phyloP scores from a whole-genome alignment of 1,140 invertebrate species.

The Copidosoma floridanum region DNA sequence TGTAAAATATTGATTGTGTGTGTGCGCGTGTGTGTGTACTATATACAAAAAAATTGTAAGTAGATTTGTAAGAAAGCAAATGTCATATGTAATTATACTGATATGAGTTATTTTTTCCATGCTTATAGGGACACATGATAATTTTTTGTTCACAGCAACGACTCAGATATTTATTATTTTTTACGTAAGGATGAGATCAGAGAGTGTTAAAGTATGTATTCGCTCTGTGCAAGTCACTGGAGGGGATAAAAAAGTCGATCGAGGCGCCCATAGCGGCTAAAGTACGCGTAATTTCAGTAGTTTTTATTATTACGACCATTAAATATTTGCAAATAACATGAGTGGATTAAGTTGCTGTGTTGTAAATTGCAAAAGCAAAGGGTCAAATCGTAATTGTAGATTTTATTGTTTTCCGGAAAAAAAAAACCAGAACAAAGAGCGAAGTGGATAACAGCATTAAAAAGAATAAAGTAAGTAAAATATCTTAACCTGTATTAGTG shows the following conservation, averaged over 20 bases:
- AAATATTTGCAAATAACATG: constrained; percentile 1
- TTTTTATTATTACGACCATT: no score
- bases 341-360: background rate
- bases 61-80: no score
- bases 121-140: no score
- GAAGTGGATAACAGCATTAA: constrained; percentile 2
- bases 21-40: no score
- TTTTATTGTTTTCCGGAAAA: constrained; percentile 1
- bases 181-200: no score
- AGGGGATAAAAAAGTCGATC: background rate
- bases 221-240: background rate
- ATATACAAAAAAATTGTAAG: no score
- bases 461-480: background rate
- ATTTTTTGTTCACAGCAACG: no score
- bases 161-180: no score
- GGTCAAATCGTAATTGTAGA: background rate
- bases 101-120: no score
- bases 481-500: background rate
- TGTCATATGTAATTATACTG: no score
- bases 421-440: background rate
- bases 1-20: no score
- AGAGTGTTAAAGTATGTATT: no score
- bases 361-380: background rate
- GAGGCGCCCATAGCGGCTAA: background rate
- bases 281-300: background rate